A percentile compares a stretch with the other conserved stretches of the same genome.
Evolutionary conservation across 35 echinoderm and acorn worm species (phyloP).

Genomic region (Anneissia japonica): DNA sequence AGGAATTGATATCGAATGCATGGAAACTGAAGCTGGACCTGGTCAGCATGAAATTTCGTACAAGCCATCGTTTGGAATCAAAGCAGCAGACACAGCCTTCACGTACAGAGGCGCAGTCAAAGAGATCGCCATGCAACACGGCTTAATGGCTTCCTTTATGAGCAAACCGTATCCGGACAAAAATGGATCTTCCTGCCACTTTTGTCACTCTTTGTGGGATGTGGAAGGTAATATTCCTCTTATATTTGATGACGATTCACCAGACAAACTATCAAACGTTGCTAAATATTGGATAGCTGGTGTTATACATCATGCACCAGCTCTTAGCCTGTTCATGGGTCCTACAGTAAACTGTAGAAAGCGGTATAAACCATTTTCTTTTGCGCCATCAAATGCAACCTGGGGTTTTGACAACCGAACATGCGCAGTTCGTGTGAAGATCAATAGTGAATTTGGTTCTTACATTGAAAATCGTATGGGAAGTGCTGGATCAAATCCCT

Average conservation of each 20-base stretch:
- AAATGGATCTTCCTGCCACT: slow-evolving; percentile 10
- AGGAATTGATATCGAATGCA: slow-evolving; percentile 54
- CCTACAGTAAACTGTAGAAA: slow-evolving; percentile 38
- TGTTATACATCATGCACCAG: slow-evolving; percentile 19
- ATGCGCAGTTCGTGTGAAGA: slow-evolving; percentile 22
- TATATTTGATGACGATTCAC: slow-evolving; percentile 9
- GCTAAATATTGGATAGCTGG: slow-evolving; percentile 42
- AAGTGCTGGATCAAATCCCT: slow-evolving; percentile 15
- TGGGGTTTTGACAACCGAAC: slow-evolving; percentile 49
- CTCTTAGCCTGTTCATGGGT: slow-evolving; percentile 3
- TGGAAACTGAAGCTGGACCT: slow-evolving; percentile 38
- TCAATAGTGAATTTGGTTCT: slow-evolving; percentile 12
- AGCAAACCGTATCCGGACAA: slow-evolving; percentile 24
- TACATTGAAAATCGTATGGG: slow-evolving; percentile 43
- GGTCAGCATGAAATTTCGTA: slow-evolving; percentile 33
- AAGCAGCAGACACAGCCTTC: slow-evolving; percentile 26
- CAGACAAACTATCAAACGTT: slow-evolving; percentile 7
- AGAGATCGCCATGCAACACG: slow-evolving; percentile 43
- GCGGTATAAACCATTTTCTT: slow-evolving; percentile 24
- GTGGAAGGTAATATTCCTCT: slow-evolving; percentile 6
- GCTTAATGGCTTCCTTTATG: slow-evolving; percentile 48
- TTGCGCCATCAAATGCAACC: slow-evolving; percentile 14
- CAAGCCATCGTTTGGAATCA: slow-evolving; percentile 27
- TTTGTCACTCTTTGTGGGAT: slow-evolving; percentile 45
- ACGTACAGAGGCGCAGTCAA: slow-evolving; percentile 36